Percentiles rank a stretch among this genome's conserved stretches.
These are phyloP conservation scores for Stomatorhinus ivindoensis DNA, from an alignment of 2,113 vertebrate species.

Conservation along the genomic window DNA sequence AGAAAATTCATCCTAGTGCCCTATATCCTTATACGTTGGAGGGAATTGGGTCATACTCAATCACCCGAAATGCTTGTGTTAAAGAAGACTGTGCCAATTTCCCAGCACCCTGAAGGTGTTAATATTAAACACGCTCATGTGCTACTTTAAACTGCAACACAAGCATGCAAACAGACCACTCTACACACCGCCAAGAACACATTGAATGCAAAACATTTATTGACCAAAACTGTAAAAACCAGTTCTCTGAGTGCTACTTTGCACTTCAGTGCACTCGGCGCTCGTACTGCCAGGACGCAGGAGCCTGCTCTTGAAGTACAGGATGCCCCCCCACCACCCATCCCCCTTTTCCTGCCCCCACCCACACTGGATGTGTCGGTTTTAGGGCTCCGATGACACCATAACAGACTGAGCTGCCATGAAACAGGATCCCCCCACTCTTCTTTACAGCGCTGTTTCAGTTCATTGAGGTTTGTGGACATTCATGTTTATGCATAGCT, in stretches of 20 bases:
- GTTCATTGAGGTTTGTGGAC: background rate
- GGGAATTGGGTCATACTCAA: background rate
- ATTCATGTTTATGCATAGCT: background rate
- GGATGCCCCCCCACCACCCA: background rate
- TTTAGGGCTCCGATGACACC: background rate
- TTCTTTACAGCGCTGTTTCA: background rate
- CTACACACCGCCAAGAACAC: background rate
- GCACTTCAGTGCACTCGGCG: background rate
- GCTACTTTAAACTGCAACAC: background rate
- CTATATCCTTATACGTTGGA: background rate
- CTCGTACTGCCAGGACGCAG: background rate
- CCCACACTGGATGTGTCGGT: background rate
- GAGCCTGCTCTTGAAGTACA: background rate
- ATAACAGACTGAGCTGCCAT: background rate
- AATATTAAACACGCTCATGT: background rate
- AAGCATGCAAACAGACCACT: background rate
- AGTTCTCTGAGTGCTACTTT: background rate
- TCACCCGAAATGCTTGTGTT: background rate
- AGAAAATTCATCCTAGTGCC: background rate
- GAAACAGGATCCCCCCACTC: background rate
- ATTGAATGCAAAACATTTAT: background rate
- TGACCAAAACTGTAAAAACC: background rate
- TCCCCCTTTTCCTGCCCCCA: background rate
- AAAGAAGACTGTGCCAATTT: background rate
- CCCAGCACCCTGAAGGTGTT: background rate